Percentiles rank a stretch among this genome's conserved stretches.
phyloP scores from a whole-genome alignment of 2,113 vertebrate species.

The Leucoraja erinaceus region DNA sequence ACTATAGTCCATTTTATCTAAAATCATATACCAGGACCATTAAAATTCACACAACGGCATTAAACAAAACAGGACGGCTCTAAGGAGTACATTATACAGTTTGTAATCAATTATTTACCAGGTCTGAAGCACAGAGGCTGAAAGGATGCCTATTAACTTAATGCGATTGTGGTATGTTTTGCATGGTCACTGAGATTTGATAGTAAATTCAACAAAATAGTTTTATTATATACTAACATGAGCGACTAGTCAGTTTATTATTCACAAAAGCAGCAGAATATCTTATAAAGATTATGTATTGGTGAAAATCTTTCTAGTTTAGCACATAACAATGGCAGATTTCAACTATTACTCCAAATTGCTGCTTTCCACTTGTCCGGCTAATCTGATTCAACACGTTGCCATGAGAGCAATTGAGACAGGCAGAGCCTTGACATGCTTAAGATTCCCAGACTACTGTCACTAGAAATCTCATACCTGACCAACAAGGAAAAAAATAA shows the following conservation, averaged over 20 bases:
- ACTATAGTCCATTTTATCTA: conserved; percentile 22
- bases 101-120: conserved; percentile 36
- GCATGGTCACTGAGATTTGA: neutral
- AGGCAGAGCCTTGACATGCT: neutral
- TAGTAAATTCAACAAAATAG: neutral
- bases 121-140: neutral
- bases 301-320: neutral
- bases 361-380: neutral
- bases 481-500: neutral
- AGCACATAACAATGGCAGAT: neutral
- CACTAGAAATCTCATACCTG: neutral
- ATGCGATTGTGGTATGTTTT: neutral
- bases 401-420: neutral
- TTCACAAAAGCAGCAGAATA: neutral
- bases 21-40: conserved; percentile 27
- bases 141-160: conserved; percentile 12
- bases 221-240: conserved; percentile 5
- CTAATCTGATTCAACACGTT: neutral
- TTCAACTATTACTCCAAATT: conserved; percentile 13
- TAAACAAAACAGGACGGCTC: conserved; percentile 20
- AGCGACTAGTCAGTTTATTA: neutral
- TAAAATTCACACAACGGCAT: conserved; percentile 9
- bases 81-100: conserved; percentile 27
- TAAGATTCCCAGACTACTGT: neutral
- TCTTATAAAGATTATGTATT: neutral